Percentiles rank a stretch among this genome's conserved stretches.
Conservation (phyloP, 2,888 invertebrate species). For the Ceriagrion tenellum region DNA sequence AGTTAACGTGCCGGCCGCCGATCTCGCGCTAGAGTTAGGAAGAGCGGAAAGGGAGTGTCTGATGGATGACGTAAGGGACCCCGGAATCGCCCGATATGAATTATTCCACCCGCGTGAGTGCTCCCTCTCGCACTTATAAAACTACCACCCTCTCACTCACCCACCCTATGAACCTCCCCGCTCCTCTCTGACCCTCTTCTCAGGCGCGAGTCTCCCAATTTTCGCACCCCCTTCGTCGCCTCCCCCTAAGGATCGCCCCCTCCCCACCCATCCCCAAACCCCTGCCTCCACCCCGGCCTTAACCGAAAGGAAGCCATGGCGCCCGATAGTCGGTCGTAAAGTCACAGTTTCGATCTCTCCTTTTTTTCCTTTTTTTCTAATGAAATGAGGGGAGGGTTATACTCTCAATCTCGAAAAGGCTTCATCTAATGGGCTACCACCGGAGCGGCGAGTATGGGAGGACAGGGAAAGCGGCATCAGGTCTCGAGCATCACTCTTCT, state of each 20-base stretch:
- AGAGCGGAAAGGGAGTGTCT: background rate
- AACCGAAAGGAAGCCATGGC: background rate
- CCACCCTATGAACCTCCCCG: background rate
- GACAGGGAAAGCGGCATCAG: background rate
- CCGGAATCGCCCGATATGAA: background rate
- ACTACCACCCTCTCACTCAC: no score
- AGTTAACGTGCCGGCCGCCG: no score
- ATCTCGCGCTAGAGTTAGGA: background rate
- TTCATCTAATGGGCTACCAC: background rate
- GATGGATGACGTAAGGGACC: background rate
- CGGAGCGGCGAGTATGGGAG: background rate
- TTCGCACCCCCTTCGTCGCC: background rate
- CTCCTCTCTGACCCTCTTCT: background rate
- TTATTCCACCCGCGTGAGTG: background rate
- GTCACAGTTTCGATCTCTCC: background rate
- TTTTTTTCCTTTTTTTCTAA: background rate
- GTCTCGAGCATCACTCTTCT: background rate
- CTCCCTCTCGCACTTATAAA: background rate
- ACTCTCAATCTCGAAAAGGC: background rate
- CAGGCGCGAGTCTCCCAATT: background rate
- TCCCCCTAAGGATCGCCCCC: background rate
- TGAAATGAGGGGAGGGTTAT: background rate
- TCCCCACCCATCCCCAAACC: background rate
- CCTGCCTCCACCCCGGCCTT: background rate
- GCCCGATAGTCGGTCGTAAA: background rate